phyloP scores from a whole-genome alignment of 30 jellyfish, hydroid and myxozoan species.

The Catostylus mosaicus region DNA sequence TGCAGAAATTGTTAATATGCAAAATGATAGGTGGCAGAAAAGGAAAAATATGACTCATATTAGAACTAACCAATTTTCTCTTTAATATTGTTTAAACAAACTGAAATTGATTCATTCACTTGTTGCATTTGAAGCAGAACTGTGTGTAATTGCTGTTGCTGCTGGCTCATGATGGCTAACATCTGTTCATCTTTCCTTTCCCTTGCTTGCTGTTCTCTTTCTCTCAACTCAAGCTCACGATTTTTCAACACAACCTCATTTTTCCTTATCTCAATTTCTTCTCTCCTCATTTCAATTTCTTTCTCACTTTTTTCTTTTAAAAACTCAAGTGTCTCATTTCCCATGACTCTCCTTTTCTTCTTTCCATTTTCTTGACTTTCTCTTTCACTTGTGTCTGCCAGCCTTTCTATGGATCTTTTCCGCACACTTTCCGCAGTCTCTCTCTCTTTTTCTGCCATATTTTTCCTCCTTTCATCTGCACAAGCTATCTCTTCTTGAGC shows the following conservation, averaged over 20 bases:
- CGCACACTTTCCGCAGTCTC: slow-evolving; percentile 37
- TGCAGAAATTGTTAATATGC: too few relatives aligned
- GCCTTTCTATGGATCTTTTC: slow-evolving; percentile 10
- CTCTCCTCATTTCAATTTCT: slow-evolving; percentile 15
- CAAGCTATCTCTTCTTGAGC: slow-evolving; percentile 24
- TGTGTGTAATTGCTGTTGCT: not conserved
- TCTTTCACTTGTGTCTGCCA: slow-evolving; percentile 16
- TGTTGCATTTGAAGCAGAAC: too few relatives aligned
- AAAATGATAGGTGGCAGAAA: too few relatives aligned
- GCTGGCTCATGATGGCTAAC: not conserved
- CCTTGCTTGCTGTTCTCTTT: not conserved
- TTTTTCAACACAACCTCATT: not conserved
- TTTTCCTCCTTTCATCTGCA: slow-evolving; percentile 2
- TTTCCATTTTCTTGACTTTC: not conserved
- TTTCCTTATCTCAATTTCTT: slow-evolving; percentile 15
- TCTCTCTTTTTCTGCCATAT: not conserved
- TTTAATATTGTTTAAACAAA: too few relatives aligned
- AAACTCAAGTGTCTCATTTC: too few relatives aligned
- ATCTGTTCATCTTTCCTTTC: not conserved
- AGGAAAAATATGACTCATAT: too few relatives aligned
- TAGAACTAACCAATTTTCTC: too few relatives aligned
- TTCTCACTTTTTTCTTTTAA: slow-evolving; percentile 12
- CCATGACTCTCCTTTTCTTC: slow-evolving; percentile 2
- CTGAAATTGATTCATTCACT: too few relatives aligned
- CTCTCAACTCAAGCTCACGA: not conserved